Percentiles rank a stretch among this genome's conserved stretches.
Evolutionary conservation across 2,113 vertebrate genomes (phyloP).

Genomic region (Pseudolaguvia tuberculata): DNA sequence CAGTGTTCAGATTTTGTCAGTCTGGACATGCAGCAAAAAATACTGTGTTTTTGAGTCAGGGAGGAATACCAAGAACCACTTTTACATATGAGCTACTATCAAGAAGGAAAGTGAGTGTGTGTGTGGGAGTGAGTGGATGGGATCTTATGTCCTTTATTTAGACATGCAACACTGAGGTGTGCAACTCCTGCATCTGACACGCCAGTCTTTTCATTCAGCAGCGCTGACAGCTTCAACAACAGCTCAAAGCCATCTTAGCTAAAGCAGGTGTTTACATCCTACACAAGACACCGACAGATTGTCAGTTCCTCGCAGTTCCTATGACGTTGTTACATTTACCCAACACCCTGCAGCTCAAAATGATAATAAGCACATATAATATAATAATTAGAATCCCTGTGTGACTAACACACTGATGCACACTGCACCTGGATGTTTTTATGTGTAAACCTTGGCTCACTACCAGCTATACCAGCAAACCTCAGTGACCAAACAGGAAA

Average conservation of each 20-base stretch:
- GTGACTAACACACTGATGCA: no score
- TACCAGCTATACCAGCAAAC: neutral
- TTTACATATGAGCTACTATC: neutral
- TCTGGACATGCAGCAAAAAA: neutral
- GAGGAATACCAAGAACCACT: neutral
- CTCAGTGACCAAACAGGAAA: conserved; percentile 35
- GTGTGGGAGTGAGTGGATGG: neutral
- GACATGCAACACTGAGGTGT: neutral
- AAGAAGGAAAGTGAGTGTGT: neutral
- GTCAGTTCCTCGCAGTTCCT: neutral
- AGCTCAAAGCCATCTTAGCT: neutral
- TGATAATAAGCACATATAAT: neutral
- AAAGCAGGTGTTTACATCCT: neutral
- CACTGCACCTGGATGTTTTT: neutral
- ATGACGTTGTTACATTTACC: neutral
- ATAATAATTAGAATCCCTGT: no score
- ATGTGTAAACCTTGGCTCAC: neutral
- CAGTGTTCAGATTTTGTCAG: neutral
- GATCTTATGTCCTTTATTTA: neutral
- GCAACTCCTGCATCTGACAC: neutral
- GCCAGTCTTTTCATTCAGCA: neutral
- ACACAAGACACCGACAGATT: neutral
- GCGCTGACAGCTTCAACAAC: neutral
- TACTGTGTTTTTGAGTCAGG: no score
- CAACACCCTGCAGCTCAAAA: neutral